Conservation (phyloP, 2,888 invertebrate species). For the Lasius platythorax region DNA sequence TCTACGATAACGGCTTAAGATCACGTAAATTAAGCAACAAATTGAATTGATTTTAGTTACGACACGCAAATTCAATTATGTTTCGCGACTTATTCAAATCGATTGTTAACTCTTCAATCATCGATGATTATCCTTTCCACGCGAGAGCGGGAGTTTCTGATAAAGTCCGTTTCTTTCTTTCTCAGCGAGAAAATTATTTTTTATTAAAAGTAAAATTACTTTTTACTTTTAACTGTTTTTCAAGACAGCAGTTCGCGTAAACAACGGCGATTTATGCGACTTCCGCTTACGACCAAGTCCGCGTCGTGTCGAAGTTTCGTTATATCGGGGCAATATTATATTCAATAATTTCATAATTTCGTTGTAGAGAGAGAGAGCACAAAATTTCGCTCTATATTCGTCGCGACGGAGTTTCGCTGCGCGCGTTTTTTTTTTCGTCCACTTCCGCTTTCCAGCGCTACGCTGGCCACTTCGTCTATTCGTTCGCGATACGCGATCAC, state of each 20-base stretch:
- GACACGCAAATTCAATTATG: background rate
- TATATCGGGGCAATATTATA: background rate
- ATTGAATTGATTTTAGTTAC: conserved; percentile 24
- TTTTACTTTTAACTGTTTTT: background rate
- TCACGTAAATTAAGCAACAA: conserved; percentile 11
- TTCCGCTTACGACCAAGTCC: background rate
- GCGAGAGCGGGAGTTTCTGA: background rate
- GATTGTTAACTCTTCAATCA: background rate
- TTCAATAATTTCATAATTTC: conserved; percentile 10
- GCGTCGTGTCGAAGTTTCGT: background rate
- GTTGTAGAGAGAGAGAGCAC: background rate
- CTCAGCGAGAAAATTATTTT: background rate
- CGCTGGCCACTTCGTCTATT: background rate
- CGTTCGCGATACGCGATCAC: conserved; percentile 9
- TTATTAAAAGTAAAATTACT: background rate
- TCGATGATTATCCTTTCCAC: background rate
- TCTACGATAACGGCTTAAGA: background rate
- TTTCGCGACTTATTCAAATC: background rate
- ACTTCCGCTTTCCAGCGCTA: background rate
- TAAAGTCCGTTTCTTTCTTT: background rate
- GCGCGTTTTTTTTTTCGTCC: conserved; percentile 3
- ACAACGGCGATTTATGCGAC: background rate
- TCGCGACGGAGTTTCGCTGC: conserved; percentile 2
- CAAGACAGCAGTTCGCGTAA: background rate
- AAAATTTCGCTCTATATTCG: background rate